Base-by-base conservation (phyloP, 2,113 vertebrate genomes). In the Mixornis gularis region DNA sequence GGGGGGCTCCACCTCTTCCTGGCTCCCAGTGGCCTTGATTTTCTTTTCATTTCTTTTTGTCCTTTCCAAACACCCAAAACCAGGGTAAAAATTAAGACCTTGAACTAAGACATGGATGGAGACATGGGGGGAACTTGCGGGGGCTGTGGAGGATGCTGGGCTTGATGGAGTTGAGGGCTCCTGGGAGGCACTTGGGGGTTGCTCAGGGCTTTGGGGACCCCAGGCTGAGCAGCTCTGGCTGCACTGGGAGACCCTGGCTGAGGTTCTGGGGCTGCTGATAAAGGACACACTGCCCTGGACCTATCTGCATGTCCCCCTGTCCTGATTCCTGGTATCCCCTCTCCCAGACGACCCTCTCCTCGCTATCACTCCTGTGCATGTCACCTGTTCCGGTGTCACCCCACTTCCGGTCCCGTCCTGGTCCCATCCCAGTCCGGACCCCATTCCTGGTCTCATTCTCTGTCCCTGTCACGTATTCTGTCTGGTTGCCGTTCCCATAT, bases 171-270 rank as follows among this genome's bases (percentile, higher is more conserved):
- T 10, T 58, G 53, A 58, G 32, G 53, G 71, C 17, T 36, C 19
- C 14, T 46, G 41, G 41, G 6, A 29, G 32, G 41, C 10, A 46
- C 41, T 13, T 44, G 19, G 41, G 19, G 3, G 3, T 22, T 29
- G 17, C 41, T 46, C 10, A 73, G 53, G 24, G 10, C 53, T 73
- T 73, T 73, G 32, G 32, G 14, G 14, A 36, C 7, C 19, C 14
- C 32, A 36, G 32, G 18, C 25, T 4, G 1, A 44, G 41, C 1
- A 1, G 25, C 8, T 58, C 13, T 6, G 3, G 41, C 19, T 58
- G 32, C 3, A 0, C 53, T 46, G 32, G 25, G 18, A 73, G 32
- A 73, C 8, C 18, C 25, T 73, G 70, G 32, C 1, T 0, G 24
- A 44, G 10, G 24, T 16, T 56, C 17, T 43, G 69, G 21, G 15